phyloP scores from a whole-genome alignment of 2,113 vertebrate genomes.

The Phrynocephalus versicolor region DNA sequence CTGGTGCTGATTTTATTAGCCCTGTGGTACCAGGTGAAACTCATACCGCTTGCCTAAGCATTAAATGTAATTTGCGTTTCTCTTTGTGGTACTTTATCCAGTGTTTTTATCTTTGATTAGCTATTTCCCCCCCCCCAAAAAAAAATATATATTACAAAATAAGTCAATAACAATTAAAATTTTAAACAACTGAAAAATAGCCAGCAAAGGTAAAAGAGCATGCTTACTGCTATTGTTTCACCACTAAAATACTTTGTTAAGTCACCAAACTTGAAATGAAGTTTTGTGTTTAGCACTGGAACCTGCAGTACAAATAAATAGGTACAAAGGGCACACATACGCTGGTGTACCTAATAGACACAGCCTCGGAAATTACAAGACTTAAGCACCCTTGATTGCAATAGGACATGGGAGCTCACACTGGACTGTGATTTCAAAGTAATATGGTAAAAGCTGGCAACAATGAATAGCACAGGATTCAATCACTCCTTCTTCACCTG shows the following conservation, averaged over 20 bases:
- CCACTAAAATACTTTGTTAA: neutral
- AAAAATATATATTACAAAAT: no score
- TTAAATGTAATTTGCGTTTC: neutral
- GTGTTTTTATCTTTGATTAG: neutral
- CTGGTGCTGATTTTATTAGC: neutral
- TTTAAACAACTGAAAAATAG: no score
- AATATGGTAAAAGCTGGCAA: neutral
- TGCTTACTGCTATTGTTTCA: neutral
- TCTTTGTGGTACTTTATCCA: neutral
- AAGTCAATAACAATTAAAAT: no score
- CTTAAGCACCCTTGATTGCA: neutral
- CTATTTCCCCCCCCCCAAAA: neutral
- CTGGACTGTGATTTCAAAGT: neutral
- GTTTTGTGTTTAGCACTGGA: neutral
- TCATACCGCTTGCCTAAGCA: neutral
- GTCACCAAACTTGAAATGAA: neutral
- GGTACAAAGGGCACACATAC: neutral
- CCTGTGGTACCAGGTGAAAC: neutral
- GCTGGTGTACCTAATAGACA: neutral
- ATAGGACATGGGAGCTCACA: neutral
- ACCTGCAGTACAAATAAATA: neutral
- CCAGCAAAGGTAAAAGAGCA: neutral
- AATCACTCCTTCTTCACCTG: slow-evolving; percentile 55
- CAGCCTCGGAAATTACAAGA: neutral
- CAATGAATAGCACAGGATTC: neutral